phyloP scores from a whole-genome alignment of 2,797 vertebrate genomes.

The Ara ararauna region DNA sequence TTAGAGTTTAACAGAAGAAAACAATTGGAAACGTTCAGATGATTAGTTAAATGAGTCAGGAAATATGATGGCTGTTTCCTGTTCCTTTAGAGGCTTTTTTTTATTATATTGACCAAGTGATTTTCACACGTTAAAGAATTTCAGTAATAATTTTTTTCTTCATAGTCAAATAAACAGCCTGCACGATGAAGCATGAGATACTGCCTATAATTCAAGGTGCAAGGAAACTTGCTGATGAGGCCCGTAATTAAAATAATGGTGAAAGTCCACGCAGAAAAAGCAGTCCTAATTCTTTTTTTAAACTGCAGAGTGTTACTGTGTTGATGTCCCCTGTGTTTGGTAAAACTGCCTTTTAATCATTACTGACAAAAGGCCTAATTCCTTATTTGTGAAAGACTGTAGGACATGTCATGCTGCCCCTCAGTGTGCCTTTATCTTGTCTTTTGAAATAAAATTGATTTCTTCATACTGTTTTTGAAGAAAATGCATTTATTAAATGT shows the following conservation, averaged over 20 bases:
- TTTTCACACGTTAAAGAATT: slow-evolving; percentile 1
- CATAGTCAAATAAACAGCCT: slow-evolving; percentile 13
- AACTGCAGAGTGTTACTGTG: neutral
- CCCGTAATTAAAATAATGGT: slow-evolving; percentile 46
- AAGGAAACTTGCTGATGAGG: slow-evolving; percentile 26
- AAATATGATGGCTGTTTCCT: neutral
- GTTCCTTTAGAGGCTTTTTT: slow-evolving; percentile 11
- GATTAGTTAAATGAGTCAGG: slow-evolving; percentile 1
- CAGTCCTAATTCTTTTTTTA: slow-evolving; percentile 29
- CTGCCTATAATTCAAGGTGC: slow-evolving; percentile 21
- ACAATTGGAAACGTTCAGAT: neutral
- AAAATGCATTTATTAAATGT: neutral
- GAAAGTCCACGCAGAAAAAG: neutral
- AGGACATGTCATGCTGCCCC: neutral
- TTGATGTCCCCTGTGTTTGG: neutral
- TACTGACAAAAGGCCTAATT: neutral
- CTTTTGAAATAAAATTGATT: neutral
- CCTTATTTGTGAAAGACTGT: neutral
- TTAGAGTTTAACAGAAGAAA: slow-evolving; percentile 33
- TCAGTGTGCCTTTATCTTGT: neutral
- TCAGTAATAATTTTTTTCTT: neutral
- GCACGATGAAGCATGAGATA: neutral
- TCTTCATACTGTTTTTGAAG: neutral
- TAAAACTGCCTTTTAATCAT: slow-evolving; percentile 4
- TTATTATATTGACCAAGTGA: slow-evolving; percentile 7